Evolutionary conservation across 2,113 vertebrate species (phyloP).

Genomic region (Lynx canadensis): DNA sequence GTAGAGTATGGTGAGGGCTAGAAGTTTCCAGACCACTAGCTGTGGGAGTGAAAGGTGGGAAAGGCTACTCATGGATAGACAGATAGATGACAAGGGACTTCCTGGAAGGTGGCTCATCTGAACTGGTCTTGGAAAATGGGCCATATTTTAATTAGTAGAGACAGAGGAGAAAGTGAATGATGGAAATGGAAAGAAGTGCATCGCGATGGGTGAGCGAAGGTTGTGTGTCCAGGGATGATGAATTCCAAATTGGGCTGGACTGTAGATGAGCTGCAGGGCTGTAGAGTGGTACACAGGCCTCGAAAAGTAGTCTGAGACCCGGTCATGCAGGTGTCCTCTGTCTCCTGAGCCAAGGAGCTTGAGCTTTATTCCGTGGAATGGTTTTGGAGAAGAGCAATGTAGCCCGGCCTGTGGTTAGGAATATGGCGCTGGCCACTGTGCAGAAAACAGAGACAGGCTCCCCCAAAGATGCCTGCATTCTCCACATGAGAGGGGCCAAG

Average conservation of each 20-base stretch:
- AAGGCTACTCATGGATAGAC: not conserved
- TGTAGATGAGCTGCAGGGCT: not conserved
- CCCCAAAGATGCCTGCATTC: not conserved
- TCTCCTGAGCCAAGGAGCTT: not conserved
- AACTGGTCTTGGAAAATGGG: not conserved
- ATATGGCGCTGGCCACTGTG: not conserved
- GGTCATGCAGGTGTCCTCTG: not conserved
- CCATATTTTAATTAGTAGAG: not conserved
- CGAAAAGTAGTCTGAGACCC: not conserved
- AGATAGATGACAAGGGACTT: not conserved
- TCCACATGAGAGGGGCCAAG: not conserved
- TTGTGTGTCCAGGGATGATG: not conserved
- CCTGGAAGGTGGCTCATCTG: not conserved
- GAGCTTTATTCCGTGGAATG: not conserved
- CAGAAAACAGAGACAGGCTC: not conserved
- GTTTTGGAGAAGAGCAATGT: not conserved
- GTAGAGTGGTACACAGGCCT: fast-evolving
- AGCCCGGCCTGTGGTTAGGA: not conserved
- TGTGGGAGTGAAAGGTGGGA: too few relatives aligned
- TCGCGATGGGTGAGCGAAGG: not conserved
- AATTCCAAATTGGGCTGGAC: not conserved
- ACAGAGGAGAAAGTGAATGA: not conserved
- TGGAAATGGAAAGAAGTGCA: not conserved
- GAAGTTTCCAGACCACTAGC: not conserved
- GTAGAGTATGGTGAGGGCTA: not conserved